Percentiles rank a stretch among this genome's conserved stretches.
Evolutionary conservation across 2,113 vertebrate genomes (phyloP).

Genomic region (Cervus canadensis): DNA sequence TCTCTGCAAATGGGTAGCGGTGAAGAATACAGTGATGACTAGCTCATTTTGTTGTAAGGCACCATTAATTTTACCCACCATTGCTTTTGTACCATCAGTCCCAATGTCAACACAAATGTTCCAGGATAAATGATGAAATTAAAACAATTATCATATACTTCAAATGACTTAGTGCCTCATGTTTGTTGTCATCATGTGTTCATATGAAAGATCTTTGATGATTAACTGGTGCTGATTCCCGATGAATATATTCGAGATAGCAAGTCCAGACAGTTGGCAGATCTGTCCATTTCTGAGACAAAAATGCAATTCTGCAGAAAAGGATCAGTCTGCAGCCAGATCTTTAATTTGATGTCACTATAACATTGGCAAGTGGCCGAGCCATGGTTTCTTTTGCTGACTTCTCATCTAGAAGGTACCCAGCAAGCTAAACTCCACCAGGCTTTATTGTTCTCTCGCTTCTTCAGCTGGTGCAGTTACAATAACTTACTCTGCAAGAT

Average conservation of each 20-base stretch:
- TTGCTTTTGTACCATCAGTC: background rate
- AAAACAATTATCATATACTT: background rate
- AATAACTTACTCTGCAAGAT: background rate
- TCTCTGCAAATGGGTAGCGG: background rate
- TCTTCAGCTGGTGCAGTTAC: background rate
- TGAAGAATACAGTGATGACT: background rate
- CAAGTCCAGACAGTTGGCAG: background rate
- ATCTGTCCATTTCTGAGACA: background rate
- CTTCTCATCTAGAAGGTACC: constrained; percentile 12
- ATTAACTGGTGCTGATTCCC: background rate
- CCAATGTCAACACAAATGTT: background rate
- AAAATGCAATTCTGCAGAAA: background rate
- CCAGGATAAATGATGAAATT: background rate
- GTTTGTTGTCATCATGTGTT: background rate
- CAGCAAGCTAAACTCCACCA: background rate
- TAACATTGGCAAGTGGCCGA: background rate
- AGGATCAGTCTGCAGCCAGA: background rate
- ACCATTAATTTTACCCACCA: background rate
- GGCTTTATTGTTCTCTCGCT: background rate
- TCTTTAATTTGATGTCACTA: background rate
- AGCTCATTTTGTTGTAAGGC: background rate
- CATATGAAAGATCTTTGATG: background rate
- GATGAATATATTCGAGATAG: background rate
- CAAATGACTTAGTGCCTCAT: background rate
- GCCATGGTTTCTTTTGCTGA: background rate